Percentiles rank a stretch among this genome's conserved stretches.
phyloP scores from a whole-genome alignment of 2,888 invertebrate species.

The Trachelus stipa region DNA sequence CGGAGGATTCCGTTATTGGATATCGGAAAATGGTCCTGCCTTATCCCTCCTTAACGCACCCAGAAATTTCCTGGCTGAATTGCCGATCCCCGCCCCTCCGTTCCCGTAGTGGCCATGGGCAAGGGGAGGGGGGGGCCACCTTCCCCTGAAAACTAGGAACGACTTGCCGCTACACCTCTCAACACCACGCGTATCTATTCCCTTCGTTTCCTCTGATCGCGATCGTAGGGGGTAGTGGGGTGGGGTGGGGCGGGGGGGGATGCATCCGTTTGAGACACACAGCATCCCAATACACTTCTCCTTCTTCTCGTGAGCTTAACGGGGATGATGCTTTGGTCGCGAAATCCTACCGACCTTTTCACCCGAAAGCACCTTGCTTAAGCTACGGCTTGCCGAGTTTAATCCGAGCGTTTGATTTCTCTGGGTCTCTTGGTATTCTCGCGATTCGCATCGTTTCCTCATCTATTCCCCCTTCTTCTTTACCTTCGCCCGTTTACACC shows the following conservation, averaged over 20 bases:
- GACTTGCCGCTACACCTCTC: background rate
- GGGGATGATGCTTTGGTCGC: background rate
- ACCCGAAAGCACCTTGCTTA: background rate
- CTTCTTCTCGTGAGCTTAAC: background rate
- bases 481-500: too few relatives aligned
- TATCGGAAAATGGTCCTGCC: slow-evolving; percentile 21
- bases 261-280: background rate
- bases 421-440: background rate
- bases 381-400: background rate
- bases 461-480: too few relatives aligned
- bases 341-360: background rate
- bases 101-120: too few relatives aligned
- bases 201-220: background rate
- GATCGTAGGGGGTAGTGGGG: too few relatives aligned
- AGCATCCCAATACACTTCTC: background rate
- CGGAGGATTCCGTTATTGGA: slow-evolving; percentile 20
- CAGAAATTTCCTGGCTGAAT: slow-evolving; percentile 1
- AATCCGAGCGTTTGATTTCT: background rate
- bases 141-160: background rate
- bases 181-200: background rate
- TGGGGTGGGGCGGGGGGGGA: background rate
- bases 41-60: slow-evolving; percentile 3
- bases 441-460: background rate
- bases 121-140: too few relatives aligned
- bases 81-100: background rate